Base-by-base conservation (phyloP, 2,797 vertebrate species). In the Cyclopterus lumpus region DNA sequence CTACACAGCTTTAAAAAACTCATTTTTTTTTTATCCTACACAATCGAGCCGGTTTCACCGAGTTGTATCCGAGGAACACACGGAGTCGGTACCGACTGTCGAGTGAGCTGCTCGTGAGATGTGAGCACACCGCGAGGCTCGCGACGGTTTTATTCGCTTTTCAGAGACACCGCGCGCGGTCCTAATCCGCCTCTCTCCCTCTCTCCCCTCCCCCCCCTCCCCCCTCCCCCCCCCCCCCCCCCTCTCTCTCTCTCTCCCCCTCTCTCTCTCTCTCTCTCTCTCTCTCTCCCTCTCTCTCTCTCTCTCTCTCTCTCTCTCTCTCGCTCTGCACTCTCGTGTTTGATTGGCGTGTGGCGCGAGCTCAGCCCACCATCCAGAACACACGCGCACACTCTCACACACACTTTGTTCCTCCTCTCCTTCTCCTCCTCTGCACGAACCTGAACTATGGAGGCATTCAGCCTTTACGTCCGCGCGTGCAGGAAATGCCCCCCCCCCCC, bases 291-390 rank as follows among this genome's bases (percentile, higher is more conserved):
- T 53, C 12, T 26, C n/a, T 26, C 51, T 26, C 62, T 32, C 63
- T 38, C 18, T 34, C 49, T 15, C 12, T 15, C 12, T 30, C 53
- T 15, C 14, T 28, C 53, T 36, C 5, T n/a, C 59, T 26, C 67
- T 18, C 65, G 65, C 69, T 58, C 66, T 71, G 3, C 55, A 15
- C 38, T 14, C 65, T 81, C 24, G 26, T 80, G 85, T 86, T 92
- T 92, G 93, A 95, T 94, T 95, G 94, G 91, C 91, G 89, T 89
- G 89, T 54, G 68, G 85, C 85, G 54, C 86, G 91, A 93, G 90
- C 88, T 93, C 94, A 91, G 77, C 93, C 93, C 93, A 93, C 93
- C 83, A 79, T 58, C 46, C 79, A 49, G 32, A 54, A 67, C 40
- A 51, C 73, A 65, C 63, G 20, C 22, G 20, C 10, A 30, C 42